These are phyloP conservation scores for Brachypalpus laphriformis DNA, from an alignment of 2,888 invertebrate species.

Conservation along the genomic window DNA sequence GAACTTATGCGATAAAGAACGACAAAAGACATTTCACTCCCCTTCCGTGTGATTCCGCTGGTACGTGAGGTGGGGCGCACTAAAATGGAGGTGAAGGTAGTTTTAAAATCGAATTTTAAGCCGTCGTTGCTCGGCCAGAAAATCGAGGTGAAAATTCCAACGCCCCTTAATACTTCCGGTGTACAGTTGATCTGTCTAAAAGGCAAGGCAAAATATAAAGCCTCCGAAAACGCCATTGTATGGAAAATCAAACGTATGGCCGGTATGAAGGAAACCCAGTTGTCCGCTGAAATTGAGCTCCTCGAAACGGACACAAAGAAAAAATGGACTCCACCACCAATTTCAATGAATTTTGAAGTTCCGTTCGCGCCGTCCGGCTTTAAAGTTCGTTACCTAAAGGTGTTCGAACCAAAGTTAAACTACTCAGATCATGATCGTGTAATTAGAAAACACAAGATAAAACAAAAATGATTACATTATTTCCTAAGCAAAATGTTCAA, in stretches of 20 bases:
- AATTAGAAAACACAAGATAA: constrained; percentile 41
- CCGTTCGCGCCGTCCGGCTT: constrained; percentile 99
- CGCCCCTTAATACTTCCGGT: constrained; percentile 98
- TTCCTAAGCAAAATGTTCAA: constrained; percentile 72
- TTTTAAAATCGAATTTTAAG: constrained; percentile 99
- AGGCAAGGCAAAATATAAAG: constrained; percentile 99
- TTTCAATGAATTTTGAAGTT: constrained; percentile 99
- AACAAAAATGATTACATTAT: constrained; percentile 58
- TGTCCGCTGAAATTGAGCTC: constrained; percentile 99
- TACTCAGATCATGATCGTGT: constrained; percentile 99
- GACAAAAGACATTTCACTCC: constrained; percentile 99
- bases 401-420: constrained; percentile 99
- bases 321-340: constrained; percentile 99
- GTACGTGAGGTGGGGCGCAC: constrained; percentile 99
- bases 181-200: constrained; percentile 99
- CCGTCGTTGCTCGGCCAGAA: constrained; percentile 98
- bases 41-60: constrained; percentile 99
- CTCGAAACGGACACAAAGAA: constrained; percentile 99
- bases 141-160: constrained; percentile 99
- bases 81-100: constrained; percentile 99
- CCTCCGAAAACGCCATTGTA: constrained; percentile 99
- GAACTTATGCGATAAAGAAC: constrained; percentile 99
- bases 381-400: constrained; percentile 99
- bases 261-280: constrained; percentile 99
- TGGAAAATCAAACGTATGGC: constrained; percentile 98